A percentile compares a stretch with the other conserved stretches of the same genome.
Conservation (phyloP, 2,888 invertebrate species). For the Platycheirus rosarum region DNA sequence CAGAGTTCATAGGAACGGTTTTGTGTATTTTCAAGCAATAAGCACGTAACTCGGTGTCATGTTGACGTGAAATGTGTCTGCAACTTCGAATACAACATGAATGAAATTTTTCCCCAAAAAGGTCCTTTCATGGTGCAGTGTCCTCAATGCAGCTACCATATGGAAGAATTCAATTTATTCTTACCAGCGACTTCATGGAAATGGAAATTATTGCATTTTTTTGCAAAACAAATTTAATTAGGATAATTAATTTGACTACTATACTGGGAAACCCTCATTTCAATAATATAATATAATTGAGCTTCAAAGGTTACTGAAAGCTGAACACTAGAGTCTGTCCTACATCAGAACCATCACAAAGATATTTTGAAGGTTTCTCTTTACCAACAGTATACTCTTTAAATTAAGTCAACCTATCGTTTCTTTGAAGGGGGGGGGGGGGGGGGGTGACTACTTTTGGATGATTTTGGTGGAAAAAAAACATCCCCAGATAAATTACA, state of each 20-base stretch:
- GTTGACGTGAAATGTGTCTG: slow-evolving; percentile 58
- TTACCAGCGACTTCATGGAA: slow-evolving; percentile 3
- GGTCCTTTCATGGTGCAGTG: not conserved
- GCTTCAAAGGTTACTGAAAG: not conserved
- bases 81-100: slow-evolving; percentile 28
- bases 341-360: slow-evolving; percentile 6
- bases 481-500: slow-evolving; percentile 57
- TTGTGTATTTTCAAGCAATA: slow-evolving; percentile 33
- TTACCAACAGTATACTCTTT: not conserved
- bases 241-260: slow-evolving; percentile 26
- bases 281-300: slow-evolving; percentile 12
- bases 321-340: slow-evolving; percentile 1
- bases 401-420: slow-evolving; percentile 24
- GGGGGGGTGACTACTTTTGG: too few relatives aligned
- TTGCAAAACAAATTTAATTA: slow-evolving; percentile 29
- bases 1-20: too few relatives aligned
- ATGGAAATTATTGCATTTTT: slow-evolving; percentile 1
- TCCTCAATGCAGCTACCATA: not conserved
- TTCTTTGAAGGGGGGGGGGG: not conserved
- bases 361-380: slow-evolving; percentile 26
- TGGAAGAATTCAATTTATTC: slow-evolving; percentile 55
- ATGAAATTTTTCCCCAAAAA: slow-evolving; percentile 23
- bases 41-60: slow-evolving; percentile 62
- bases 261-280: slow-evolving; percentile 19
- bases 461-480: slow-evolving; percentile 28